A percentile compares a stretch with the other conserved stretches of the same genome.
These are phyloP conservation scores for Dinomys branickii DNA, from an alignment of 2,113 vertebrate genomes.

Conservation along the genomic window DNA sequence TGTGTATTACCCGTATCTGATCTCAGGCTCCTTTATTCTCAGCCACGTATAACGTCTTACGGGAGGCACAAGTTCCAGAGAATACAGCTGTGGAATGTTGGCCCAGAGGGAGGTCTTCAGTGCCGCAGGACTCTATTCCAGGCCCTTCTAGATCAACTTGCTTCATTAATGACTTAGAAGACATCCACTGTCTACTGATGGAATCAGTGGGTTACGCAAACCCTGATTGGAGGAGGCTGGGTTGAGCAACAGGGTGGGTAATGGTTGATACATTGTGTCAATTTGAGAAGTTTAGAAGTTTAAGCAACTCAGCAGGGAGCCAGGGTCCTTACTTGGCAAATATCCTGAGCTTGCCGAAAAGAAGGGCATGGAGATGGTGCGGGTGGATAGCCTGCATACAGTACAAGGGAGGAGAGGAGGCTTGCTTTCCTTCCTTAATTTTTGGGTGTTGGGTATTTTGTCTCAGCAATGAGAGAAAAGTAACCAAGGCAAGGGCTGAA, in stretches of 20 bases:
- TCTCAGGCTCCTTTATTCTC: neutral
- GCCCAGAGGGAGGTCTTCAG: neutral
- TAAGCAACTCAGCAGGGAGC: too few species aligned
- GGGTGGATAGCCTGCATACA: too few species aligned
- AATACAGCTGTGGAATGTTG: neutral
- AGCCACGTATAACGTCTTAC: neutral
- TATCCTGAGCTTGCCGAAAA: too few species aligned
- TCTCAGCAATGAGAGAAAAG: too few species aligned
- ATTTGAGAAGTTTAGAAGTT: too few species aligned
- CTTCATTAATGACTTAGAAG: neutral
- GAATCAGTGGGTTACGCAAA: neutral
- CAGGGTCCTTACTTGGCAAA: too few species aligned
- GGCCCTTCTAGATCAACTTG: neutral
- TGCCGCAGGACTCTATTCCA: neutral
- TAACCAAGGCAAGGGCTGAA: neutral
- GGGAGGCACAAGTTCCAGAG: neutral
- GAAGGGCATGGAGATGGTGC: too few species aligned
- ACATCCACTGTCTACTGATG: fast-evolving
- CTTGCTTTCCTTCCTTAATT: too few species aligned
- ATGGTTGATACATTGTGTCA: too few species aligned
- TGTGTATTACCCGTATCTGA: neutral
- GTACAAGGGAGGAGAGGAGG: too few species aligned
- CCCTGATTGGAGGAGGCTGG: neutral
- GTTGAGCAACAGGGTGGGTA: too few species aligned
- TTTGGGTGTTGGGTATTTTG: too few species aligned